Percentiles rank a stretch among this genome's conserved stretches.
phyloP scores from a whole-genome alignment of 2,113 vertebrate species.

The Plotosus lineatus region DNA sequence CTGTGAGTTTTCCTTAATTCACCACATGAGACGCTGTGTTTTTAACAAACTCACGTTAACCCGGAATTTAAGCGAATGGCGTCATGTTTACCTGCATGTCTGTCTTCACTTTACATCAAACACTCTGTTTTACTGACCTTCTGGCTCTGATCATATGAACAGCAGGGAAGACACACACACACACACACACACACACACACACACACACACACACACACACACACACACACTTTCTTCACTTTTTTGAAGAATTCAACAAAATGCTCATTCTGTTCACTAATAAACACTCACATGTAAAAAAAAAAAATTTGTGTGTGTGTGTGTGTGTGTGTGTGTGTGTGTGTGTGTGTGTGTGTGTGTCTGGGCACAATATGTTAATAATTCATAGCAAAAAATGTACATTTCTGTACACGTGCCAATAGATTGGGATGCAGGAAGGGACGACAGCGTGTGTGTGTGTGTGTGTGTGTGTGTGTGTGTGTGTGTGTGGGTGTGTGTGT shows the following conservation, averaged over 20 bases:
- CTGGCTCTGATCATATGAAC: background rate
- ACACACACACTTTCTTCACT: too few relatives aligned
- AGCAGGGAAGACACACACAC: background rate
- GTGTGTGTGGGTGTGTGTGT: background rate
- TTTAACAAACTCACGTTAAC: background rate
- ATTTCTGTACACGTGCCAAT: conserved; percentile 1
- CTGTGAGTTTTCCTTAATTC: background rate
- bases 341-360: conserved; percentile 1
- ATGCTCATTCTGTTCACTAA: background rate
- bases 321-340: background rate
- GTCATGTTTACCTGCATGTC: conserved; percentile 17
- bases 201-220: background rate
- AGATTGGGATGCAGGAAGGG: background rate
- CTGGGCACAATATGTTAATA: background rate
- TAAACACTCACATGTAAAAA: background rate
- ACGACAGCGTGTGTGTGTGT: background rate
- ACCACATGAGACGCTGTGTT: background rate
- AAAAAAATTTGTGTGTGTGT: background rate
- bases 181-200: background rate
- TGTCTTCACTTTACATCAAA: conserved; percentile 27
- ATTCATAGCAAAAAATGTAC: background rate
- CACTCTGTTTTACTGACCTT: conserved; percentile 8
- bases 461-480: too few relatives aligned
- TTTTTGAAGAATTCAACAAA: background rate
- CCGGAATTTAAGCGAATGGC: background rate